Evolutionary conservation across 2,113 vertebrate species (phyloP).

Genomic region (Passer montanus): DNA sequence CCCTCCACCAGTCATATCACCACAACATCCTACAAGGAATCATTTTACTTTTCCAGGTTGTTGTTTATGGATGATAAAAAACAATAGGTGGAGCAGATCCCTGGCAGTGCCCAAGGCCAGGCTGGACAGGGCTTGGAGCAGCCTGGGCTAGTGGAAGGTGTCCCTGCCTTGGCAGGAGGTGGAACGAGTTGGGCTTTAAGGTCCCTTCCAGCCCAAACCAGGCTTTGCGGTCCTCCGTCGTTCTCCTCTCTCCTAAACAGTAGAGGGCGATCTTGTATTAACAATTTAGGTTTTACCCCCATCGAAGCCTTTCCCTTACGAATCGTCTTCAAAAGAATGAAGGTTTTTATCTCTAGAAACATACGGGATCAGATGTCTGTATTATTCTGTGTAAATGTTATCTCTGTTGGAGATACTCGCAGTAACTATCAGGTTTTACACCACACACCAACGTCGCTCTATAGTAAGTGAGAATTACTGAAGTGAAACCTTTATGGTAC

Average conservation of each 20-base stretch:
- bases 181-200: rapidly evolving
- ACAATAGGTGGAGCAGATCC: neutral
- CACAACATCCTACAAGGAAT: neutral
- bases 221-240: rapidly evolving
- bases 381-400: slow-evolving; percentile 50
- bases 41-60: neutral
- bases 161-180: neutral
- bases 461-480: slow-evolving; percentile 1
- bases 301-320: neutral
- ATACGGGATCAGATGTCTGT: neutral
- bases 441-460: neutral
- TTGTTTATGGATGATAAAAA: neutral
- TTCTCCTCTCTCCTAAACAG: neutral
- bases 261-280: slow-evolving; percentile 65
- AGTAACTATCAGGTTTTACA: slow-evolving; percentile 10
- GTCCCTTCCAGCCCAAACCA: neutral
- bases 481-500: neutral
- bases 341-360: slow-evolving; percentile 23
- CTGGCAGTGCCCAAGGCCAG: neutral
- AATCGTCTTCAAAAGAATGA: neutral
- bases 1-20: neutral
- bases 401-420: slow-evolving; percentile 36
- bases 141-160: rapidly evolving
- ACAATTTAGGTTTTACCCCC: neutral
- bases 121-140: neutral